These are phyloP conservation scores for Hyles lineata DNA, from an alignment of 2,888 invertebrate species.

Conservation along the genomic window DNA sequence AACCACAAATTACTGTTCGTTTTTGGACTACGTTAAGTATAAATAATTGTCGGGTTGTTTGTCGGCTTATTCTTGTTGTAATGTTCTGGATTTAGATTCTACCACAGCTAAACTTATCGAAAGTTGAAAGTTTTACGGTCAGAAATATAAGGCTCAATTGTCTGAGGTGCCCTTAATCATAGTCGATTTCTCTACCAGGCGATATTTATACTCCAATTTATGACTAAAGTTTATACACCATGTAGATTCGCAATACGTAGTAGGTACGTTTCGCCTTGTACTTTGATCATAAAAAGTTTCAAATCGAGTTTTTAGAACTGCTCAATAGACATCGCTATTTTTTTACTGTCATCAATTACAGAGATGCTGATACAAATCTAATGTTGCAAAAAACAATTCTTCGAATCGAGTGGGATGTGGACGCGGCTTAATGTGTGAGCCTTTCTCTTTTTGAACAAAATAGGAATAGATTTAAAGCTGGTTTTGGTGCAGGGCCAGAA, in stretches of 20 bases:
- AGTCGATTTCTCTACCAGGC: not conserved
- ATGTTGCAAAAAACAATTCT: slow-evolving; percentile 41
- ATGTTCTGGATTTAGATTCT: slow-evolving; percentile 1
- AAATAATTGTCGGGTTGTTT: slow-evolving; percentile 12
- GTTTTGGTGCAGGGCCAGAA: slow-evolving; percentile 45
- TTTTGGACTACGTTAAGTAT: slow-evolving; percentile 42
- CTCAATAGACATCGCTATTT: slow-evolving; percentile 9
- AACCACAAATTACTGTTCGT: slow-evolving; percentile 58
- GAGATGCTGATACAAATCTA: not conserved
- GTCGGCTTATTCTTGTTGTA: not conserved
- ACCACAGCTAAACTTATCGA: not conserved
- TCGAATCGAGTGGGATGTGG: slow-evolving; percentile 50
- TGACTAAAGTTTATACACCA: not conserved
- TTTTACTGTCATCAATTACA: slow-evolving; percentile 10
- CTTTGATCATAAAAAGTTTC: slow-evolving; percentile 31
- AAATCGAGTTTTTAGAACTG: not conserved
- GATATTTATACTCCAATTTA: not conserved
- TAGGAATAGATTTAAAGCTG: slow-evolving; percentile 53
- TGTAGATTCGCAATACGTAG: not conserved
- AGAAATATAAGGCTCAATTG: not conserved
- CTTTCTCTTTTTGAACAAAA: slow-evolving; percentile 51
- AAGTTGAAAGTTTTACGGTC: slow-evolving; percentile 12
- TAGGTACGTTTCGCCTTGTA: slow-evolving; percentile 25
- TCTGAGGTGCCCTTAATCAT: not conserved
- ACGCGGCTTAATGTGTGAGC: slow-evolving; percentile 39